Evolutionary conservation across 2,797 vertebrate species (phyloP).

Genomic region (Lycodopsis pacificus): DNA sequence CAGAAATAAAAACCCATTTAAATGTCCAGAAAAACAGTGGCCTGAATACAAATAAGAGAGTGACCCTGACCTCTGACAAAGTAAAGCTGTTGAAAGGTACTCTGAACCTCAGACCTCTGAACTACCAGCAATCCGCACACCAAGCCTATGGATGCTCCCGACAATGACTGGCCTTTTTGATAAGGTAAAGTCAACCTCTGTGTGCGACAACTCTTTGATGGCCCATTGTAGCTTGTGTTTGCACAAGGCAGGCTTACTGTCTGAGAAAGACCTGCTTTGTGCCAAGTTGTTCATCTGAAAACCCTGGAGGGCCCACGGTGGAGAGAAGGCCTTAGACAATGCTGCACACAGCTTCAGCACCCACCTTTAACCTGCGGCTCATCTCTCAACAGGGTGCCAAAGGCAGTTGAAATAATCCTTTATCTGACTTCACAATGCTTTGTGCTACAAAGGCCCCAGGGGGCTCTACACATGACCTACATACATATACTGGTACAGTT

Average conservation of each 20-base stretch:
- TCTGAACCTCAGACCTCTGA: conserved; percentile 4
- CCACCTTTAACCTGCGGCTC: conserved; percentile 29
- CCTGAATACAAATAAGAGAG: not conserved
- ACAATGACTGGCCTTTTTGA: not conserved
- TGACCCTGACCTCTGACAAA: not conserved
- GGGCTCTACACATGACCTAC: conserved; percentile 15
- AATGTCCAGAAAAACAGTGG: not conserved
- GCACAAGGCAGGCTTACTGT: not conserved
- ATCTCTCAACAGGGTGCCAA: not conserved
- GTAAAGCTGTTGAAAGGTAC: not conserved
- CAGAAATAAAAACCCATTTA: not conserved
- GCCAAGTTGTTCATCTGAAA: not conserved
- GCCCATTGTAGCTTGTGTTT: not conserved
- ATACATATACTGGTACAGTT: not conserved
- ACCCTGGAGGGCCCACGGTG: not conserved
- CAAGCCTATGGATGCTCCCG: not conserved
- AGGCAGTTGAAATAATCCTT: conserved; percentile 22
- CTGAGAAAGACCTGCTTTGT: not conserved
- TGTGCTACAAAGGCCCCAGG: not conserved
- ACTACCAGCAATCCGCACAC: not conserved
- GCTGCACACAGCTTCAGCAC: conserved; percentile 7
- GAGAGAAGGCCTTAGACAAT: conserved; percentile 8
- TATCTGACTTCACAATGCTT: conserved; percentile 18
- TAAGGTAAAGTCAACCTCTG: not conserved
- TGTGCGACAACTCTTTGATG: conserved; percentile 7